These are phyloP conservation scores for Stenurella melanura DNA, from an alignment of 2,888 invertebrate genomes.

Conservation along the genomic window DNA sequence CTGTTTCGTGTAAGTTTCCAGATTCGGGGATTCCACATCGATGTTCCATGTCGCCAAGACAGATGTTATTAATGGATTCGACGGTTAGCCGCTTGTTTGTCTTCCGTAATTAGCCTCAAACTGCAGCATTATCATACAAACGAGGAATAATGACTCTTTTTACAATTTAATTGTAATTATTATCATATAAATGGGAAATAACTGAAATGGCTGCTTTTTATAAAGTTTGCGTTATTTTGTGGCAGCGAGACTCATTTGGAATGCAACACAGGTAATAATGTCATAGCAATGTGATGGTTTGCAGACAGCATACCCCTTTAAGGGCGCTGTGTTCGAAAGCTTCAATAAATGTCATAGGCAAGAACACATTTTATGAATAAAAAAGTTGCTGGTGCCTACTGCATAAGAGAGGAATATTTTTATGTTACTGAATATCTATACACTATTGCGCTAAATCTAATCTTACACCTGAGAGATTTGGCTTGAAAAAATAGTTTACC, in stretches of 20 bases:
- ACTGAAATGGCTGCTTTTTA: conserved; percentile 2
- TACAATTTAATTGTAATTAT: conserved; percentile 14
- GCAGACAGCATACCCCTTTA: not conserved
- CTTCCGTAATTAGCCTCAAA: conserved; percentile 28
- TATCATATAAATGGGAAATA: conserved; percentile 12
- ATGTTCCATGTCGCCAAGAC: conserved; percentile 52
- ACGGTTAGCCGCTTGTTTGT: conserved; percentile 41
- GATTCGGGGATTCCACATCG: conserved; percentile 51
- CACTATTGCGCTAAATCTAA: no score
- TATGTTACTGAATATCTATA: no score
- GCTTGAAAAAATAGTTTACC: no score
- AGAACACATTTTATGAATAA: no score
- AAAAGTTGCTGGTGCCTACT: no score
- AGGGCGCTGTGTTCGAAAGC: no score
- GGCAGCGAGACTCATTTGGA: not conserved
- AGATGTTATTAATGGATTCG: conserved; percentile 61
- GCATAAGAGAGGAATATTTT: no score
- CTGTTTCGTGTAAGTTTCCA: conserved; percentile 59
- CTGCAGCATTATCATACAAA: not conserved
- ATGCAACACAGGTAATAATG: not conserved
- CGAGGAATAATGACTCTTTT: not conserved
- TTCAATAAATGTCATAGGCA: no score
- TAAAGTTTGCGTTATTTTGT: not conserved
- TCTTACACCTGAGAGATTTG: no score
- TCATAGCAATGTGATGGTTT: not conserved